Base-by-base conservation (phyloP, 2,888 invertebrate species). In the Sepiola atlantica region DNA sequence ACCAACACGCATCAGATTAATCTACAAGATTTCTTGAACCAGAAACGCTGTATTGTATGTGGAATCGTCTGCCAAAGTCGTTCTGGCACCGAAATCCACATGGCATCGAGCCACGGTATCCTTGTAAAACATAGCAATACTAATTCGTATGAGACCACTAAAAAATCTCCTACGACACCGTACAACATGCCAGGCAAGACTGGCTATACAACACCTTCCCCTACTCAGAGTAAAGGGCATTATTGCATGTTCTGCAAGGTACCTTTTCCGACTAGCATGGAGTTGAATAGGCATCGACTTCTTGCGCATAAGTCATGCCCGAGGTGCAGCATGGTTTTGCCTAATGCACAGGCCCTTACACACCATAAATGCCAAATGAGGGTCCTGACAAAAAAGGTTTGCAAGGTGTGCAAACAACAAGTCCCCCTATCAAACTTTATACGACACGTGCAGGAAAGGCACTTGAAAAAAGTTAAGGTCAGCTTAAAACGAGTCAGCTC, bases 1-100 rank as follows among this genome's bases (percentile, higher is more conserved):
- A 98, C 98, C 93, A 98, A 98, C 96, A 99, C 99, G 97, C 99
- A 99, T 97, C 98, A 98, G 97, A 98, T 99, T 98, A 98, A 98
- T 61, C 97, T 99, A 95, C 99, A 99, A 16, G 95, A 95, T 92
- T 96, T 95, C 57, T 94, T 96, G 94, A 96, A 96, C 94, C 96
- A 96, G 92, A 96, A 96, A 94, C 96, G 96, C 95, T 96, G 96
- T 93, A 95, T 95, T 91, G 96, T 96, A 94, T 97, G 97, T 95
- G 96, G 96, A 2, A 95, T 95, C 20, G 95, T 95, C 35, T 96
- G 96, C 54, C 94, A 95, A 90, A 96, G 95, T 90, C 95, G 95
- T 55, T 95, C 95, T 35, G 95, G 95, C 21, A 94, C 96, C 10
- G 96, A 96, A 93, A 95, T 95, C 90, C 96, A 97, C 94, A 96